phyloP scores from a whole-genome alignment of 2,888 invertebrate genomes.

The Cantharis rufa region DNA sequence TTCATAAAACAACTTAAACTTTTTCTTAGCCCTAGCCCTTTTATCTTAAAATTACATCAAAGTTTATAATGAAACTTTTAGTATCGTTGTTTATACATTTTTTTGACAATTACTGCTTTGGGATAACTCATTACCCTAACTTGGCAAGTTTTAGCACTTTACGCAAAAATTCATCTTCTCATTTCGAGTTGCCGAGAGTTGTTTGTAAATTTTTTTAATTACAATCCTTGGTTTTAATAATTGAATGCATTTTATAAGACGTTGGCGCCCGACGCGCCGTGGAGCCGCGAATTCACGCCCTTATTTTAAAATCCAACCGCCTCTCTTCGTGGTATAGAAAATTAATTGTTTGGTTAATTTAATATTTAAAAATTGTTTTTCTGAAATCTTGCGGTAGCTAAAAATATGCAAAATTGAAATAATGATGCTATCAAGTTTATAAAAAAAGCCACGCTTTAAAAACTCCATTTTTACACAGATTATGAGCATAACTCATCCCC shows the following conservation, averaged over 20 bases:
- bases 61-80: constrained; percentile 40
- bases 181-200: not conserved
- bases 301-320: not conserved
- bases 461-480: constrained; percentile 41
- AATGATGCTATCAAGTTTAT: constrained; percentile 15
- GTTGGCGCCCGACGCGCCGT: not conserved
- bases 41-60: constrained; percentile 35
- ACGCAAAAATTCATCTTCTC: not conserved
- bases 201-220: not conserved
- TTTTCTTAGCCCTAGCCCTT: constrained; percentile 26
- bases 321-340: not conserved
- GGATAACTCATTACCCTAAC: constrained; percentile 37
- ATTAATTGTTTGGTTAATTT: constrained; percentile 1
- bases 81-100: constrained; percentile 41
- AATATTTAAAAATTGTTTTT: not conserved
- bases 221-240: not conserved
- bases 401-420: constrained; percentile 21
- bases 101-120: constrained; percentile 38
- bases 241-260: not conserved
- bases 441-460: constrained; percentile 13
- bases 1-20: constrained; percentile 35
- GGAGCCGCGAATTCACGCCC: not conserved
- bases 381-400: not conserved
- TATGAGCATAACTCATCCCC: constrained; percentile 39
- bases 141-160: constrained; percentile 1